Percentiles rank a stretch among this genome's conserved stretches.
phyloP scores from a whole-genome alignment of 2,888 invertebrate genomes.

The Dermolepida albohirtum region DNA sequence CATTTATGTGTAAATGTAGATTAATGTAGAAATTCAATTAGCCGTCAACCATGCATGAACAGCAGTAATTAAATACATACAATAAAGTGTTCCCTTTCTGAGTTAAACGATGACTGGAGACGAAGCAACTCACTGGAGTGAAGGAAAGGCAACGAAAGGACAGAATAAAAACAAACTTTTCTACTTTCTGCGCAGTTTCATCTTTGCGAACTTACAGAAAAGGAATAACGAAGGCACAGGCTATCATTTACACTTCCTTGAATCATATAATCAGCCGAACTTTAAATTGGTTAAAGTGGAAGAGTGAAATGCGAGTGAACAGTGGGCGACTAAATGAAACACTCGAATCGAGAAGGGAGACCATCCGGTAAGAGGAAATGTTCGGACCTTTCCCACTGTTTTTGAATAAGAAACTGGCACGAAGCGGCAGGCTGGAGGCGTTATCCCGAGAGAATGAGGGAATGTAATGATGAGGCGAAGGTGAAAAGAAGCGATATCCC shows the following conservation, averaged over 20 bases:
- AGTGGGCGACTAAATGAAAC: conserved; percentile 30
- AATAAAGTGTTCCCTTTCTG: not conserved
- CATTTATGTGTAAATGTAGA: no score
- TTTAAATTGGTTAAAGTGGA: conserved; percentile 36
- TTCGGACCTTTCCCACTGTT: conserved; percentile 12
- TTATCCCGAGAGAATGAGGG: not conserved
- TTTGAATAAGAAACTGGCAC: no score
- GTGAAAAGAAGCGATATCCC: conserved; percentile 19
- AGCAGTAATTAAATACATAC: no score
- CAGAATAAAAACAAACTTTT: conserved; percentile 32
- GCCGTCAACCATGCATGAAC: no score
- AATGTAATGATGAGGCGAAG: conserved; percentile 1
- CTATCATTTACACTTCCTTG: conserved; percentile 37
- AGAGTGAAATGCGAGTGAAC: conserved; percentile 26
- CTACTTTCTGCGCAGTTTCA: conserved; percentile 34
- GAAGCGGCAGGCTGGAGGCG: not conserved
- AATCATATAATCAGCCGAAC: conserved; percentile 35
- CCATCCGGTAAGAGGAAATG: conserved; percentile 18
- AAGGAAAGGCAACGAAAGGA: not conserved
- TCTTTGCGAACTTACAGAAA: conserved; percentile 2
- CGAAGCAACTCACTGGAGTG: not conserved
- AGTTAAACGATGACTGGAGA: not conserved
- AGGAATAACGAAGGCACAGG: conserved; percentile 1
- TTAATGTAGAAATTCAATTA: no score
- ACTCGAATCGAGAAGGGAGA: conserved; percentile 12